Evolutionary conservation across 2,113 vertebrate species (phyloP).

Genomic region (Hippocampus barbouri): DNA sequence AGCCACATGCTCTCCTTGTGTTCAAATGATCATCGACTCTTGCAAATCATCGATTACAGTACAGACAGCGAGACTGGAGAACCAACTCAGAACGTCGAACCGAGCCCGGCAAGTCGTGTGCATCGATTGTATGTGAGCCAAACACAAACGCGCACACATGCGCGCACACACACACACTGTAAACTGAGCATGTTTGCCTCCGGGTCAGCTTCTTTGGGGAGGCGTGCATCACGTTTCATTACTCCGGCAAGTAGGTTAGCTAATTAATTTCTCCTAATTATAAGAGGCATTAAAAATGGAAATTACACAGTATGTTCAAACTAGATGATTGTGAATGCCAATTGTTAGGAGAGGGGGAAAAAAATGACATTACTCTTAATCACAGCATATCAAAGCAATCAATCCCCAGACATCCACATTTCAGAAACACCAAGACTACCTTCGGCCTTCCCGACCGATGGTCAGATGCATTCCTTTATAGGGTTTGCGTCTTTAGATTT

Average conservation of each 20-base stretch:
- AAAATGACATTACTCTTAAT: background rate
- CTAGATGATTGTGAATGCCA: constrained; percentile 50
- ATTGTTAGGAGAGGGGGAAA: background rate
- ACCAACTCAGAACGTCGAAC: constrained; percentile 15
- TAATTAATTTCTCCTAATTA: constrained; percentile 66
- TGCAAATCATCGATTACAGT: constrained; percentile 15
- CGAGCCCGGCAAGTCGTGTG: background rate
- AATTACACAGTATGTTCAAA: constrained; percentile 24
- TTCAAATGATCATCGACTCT: background rate
- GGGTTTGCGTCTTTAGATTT: background rate
- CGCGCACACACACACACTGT: constrained; percentile 1
- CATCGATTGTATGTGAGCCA: background rate
- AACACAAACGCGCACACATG: background rate
- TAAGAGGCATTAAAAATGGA: constrained; percentile 49
- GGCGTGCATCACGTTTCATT: constrained; percentile 45
- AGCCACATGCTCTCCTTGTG: background rate
- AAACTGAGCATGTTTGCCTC: constrained; percentile 2
- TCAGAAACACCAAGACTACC: background rate
- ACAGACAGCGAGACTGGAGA: constrained; percentile 3
- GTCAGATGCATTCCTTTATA: background rate
- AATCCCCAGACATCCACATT: background rate
- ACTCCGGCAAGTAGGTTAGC: constrained; percentile 49
- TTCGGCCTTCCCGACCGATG: background rate
- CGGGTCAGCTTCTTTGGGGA: constrained; percentile 16
- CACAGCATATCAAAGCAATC: background rate